Conservation (phyloP, 1,140 invertebrate species). For the Papilio helenus region DNA sequence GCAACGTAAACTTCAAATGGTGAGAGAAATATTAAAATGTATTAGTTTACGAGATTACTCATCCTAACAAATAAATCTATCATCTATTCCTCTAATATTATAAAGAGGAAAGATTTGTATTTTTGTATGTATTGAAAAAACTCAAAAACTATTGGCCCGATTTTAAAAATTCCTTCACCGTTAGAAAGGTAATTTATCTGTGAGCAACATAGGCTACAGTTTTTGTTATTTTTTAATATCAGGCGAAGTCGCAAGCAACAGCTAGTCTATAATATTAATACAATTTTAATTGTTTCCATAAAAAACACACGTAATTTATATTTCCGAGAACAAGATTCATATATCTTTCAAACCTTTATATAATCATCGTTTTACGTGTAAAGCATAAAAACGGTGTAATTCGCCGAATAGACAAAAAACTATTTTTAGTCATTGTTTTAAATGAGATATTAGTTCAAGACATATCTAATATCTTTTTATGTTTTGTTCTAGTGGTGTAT, state of each 20-base stretch:
- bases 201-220: too few relatives aligned
- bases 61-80: neutral
- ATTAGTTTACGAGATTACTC: neutral
- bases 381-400: neutral
- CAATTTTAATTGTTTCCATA: neutral
- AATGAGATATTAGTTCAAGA: too few relatives aligned
- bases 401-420: neutral
- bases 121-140: too few relatives aligned
- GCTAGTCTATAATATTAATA: neutral
- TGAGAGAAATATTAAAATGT: neutral
- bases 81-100: too few relatives aligned
- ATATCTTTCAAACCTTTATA: neutral
- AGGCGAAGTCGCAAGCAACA: too few relatives aligned
- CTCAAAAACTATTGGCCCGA: too few relatives aligned
- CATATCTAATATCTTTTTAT: too few relatives aligned
- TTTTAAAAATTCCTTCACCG: too few relatives aligned
- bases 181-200: too few relatives aligned
- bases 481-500: neutral
- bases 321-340: neutral
- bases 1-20: neutral
- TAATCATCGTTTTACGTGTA: neutral
- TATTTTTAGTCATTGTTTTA: too few relatives aligned
- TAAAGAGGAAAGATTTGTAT: too few relatives aligned
- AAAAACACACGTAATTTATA: neutral
- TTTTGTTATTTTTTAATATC: too few relatives aligned